These are phyloP conservation scores for Sula dactylatra DNA, from an alignment of 2,113 vertebrate genomes.

Conservation along the genomic window DNA sequence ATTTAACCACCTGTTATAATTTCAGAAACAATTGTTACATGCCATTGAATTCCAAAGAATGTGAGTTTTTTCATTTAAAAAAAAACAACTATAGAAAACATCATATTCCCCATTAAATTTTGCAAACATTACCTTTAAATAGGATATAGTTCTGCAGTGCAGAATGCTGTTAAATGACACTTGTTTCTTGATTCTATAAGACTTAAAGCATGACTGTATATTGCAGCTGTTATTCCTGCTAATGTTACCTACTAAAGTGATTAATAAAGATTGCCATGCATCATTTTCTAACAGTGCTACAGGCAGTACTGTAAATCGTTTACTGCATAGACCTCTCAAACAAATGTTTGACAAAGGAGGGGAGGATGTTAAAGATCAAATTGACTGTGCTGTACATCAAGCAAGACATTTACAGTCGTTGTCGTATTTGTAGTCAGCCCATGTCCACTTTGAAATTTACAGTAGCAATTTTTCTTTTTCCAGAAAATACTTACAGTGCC, in stretches of 20 bases:
- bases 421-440: conserved; percentile 19
- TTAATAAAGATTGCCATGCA: conserved; percentile 25
- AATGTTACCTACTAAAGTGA: background rate
- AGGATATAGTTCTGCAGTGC: background rate
- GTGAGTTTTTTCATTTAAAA: accelerated
- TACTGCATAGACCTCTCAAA: conserved; percentile 13
- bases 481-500: conserved; percentile 20
- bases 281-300: conserved; percentile 17
- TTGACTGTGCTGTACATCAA: conserved; percentile 16
- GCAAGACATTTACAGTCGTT: conserved; percentile 29
- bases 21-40: background rate
- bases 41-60: background rate
- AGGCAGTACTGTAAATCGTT: background rate
- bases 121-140: background rate
- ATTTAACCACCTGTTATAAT: background rate
- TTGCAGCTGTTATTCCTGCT: background rate
- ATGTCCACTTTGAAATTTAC: conserved; percentile 34
- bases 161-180: background rate
- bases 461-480: conserved; percentile 50
- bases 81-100: background rate
- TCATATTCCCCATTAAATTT: background rate
- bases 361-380: conserved; percentile 27
- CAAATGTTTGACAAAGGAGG: conserved; percentile 38
- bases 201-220: background rate
- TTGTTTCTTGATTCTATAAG: background rate